Evolutionary conservation across 2,113 vertebrate genomes (phyloP), one percentile per base, ranked within the genome.

Genomic region (Mus pahari): DNA sequence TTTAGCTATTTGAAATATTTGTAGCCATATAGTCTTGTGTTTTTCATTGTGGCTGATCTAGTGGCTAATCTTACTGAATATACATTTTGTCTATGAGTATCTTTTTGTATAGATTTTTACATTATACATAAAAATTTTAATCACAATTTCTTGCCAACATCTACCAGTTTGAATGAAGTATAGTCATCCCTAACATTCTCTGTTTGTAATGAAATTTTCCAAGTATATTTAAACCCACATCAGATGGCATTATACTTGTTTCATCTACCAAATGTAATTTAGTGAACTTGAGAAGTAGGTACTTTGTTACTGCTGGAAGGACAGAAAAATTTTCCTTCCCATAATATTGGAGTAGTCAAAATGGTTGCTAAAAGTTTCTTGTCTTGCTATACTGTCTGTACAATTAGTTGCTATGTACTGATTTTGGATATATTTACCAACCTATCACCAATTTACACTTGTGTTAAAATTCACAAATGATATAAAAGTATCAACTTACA

Each of bases 401-500:
- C 16, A 70, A 24, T 70, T 39, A 16, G 24, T 81, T 95, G 50
- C 45, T 95, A 78, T 91, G 42, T 89, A 81, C 86, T 94, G 39
- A 95, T 87, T 94, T 36, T 78, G 12, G 6, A 79, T 12, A n/a
- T 70, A 78, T n/a, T 74, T 66, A 73, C 39, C 39, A 62, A 92
- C 71, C 90, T 60, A 83, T 84, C 2, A 71, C 45, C 8, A 89
- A 82, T 70, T 19, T 96, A 62, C 84, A 62, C 42, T 58, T 90
- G 7, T 92, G 16, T 66, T 92, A 94, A 94, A 97, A 84, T 92
- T 68, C 53, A 88, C 14, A 94, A 87, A 90, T 22, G 50, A 36
- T 39, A 90, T 68, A 55, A 92, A 77, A 90, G 89, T 68, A 13
- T 13, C 14, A 78, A 53, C 39, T 92, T 87, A 92, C 24, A 79